Evolutionary conservation across 2,797 vertebrate species (phyloP).

Genomic region (Cirrhinus mrigala): DNA sequence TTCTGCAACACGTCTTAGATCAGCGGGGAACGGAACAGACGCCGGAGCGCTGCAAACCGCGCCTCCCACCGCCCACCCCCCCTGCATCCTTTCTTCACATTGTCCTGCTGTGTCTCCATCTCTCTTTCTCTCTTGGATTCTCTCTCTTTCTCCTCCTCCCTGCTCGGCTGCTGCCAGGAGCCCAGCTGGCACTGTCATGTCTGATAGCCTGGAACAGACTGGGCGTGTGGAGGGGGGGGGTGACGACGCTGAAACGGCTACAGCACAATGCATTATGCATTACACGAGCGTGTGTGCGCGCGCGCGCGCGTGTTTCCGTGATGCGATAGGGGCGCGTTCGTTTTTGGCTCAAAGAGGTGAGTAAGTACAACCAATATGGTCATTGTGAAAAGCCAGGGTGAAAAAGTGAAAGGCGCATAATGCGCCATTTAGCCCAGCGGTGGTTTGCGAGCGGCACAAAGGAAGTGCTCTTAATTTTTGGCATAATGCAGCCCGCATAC

Average conservation of each 20-base stretch:
- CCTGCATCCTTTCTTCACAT: constrained; percentile 45
- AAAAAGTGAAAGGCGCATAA: constrained; percentile 40
- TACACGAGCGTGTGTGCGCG: constrained; percentile 48
- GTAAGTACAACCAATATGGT: constrained; percentile 47
- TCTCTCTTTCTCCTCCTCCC: constrained; percentile 49
- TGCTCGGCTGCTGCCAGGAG: constrained; percentile 73
- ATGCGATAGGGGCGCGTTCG: constrained; percentile 40
- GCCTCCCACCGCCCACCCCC: constrained; percentile 22
- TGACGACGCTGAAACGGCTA: constrained; percentile 67
- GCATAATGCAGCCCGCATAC: constrained; percentile 54
- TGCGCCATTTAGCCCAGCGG: constrained; percentile 41
- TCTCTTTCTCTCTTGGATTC: constrained; percentile 47
- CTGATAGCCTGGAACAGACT: constrained; percentile 81
- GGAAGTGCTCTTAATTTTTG: constrained; percentile 57
- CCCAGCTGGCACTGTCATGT: constrained; percentile 84
- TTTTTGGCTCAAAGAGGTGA: constrained; percentile 57
- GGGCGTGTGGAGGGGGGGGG: constrained; percentile 63
- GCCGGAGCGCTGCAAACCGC: constrained; percentile 67
- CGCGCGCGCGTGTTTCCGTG: constrained; percentile 38
- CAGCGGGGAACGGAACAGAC: constrained; percentile 65
- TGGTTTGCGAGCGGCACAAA: constrained; percentile 53
- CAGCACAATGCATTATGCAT: constrained; percentile 74
- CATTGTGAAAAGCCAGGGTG: constrained; percentile 29
- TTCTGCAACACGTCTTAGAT: constrained; percentile 72
- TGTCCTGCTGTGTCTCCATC: constrained; percentile 37